These are phyloP conservation scores for Stratiomys singularior DNA, from an alignment of 2,888 invertebrate genomes.

Conservation along the genomic window DNA sequence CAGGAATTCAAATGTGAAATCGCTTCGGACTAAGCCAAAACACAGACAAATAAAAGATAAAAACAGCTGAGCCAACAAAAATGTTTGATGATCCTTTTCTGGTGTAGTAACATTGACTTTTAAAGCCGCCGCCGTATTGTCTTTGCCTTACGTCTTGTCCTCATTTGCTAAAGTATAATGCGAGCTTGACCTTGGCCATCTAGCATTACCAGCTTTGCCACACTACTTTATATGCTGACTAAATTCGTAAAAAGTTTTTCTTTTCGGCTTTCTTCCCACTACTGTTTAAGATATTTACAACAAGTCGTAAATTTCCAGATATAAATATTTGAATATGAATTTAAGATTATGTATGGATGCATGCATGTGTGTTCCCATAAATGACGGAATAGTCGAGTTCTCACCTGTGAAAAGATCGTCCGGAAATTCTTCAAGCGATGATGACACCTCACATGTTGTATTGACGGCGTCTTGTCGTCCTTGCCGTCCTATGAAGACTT, in stretches of 20 bases:
- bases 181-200: neutral
- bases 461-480: conserved; percentile 16
- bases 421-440: conserved; percentile 69
- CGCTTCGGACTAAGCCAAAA: no score
- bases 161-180: neutral
- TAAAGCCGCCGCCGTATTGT: neutral
- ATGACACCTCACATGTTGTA: neutral
- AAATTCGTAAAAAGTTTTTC: neutral
- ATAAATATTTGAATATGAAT: no score
- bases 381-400: no score
- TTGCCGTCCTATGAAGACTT: conserved; percentile 28
- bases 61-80: no score
- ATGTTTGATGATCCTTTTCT: no score
- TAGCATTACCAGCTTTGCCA: neutral
- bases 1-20: no score
- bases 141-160: neutral
- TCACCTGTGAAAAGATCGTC: conserved; percentile 65
- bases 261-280: neutral
- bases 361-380: no score
- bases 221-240: neutral
- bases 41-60: no score
- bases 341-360: no score
- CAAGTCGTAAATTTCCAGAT: neutral
- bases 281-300: neutral
- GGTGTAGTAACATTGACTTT: neutral